These are phyloP conservation scores for Diorhabda carinulata DNA, from an alignment of 1,140 invertebrate genomes.

Conservation along the genomic window DNA sequence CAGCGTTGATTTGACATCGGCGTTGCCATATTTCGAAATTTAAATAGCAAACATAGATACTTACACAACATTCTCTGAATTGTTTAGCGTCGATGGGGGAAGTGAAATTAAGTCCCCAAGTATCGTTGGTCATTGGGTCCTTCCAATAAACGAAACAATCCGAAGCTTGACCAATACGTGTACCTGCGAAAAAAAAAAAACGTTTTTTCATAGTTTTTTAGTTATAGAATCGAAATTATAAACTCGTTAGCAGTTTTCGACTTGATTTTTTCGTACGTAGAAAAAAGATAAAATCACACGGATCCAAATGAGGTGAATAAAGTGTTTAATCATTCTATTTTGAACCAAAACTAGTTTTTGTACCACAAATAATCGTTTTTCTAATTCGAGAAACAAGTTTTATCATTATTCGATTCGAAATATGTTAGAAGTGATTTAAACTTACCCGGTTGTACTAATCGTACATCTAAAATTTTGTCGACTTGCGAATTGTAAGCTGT, in stretches of 20 bases:
- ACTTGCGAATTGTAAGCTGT: conserved; percentile 98
- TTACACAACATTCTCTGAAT: conserved; percentile 96
- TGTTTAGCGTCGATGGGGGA: conserved; percentile 95
- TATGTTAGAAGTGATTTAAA: neutral
- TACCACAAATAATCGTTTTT: too few species aligned
- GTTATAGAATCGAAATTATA: too few species aligned
- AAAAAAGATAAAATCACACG: too few species aligned
- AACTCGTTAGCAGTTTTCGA: too few species aligned
- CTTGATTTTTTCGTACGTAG: too few species aligned
- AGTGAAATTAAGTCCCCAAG: conserved; percentile 96
- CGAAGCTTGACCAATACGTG: conserved; percentile 92
- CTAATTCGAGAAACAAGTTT: too few species aligned
- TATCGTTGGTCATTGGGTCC: conserved; percentile 92
- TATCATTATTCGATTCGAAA: too few species aligned
- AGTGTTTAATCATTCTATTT: too few species aligned
- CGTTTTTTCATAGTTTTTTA: too few species aligned
- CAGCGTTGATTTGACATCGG: neutral
- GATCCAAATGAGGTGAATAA: too few species aligned
- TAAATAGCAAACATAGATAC: conserved; percentile 52
- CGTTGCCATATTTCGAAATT: neutral
- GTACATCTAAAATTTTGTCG: conserved; percentile 95
- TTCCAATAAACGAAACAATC: conserved; percentile 99
- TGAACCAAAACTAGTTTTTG: too few species aligned
- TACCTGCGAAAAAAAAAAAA: conserved; percentile 59
- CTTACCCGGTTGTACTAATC: conserved; percentile 91